Evolutionary conservation across 2,797 vertebrate genomes (phyloP).

Genomic region (Hydrolagus colliei): DNA sequence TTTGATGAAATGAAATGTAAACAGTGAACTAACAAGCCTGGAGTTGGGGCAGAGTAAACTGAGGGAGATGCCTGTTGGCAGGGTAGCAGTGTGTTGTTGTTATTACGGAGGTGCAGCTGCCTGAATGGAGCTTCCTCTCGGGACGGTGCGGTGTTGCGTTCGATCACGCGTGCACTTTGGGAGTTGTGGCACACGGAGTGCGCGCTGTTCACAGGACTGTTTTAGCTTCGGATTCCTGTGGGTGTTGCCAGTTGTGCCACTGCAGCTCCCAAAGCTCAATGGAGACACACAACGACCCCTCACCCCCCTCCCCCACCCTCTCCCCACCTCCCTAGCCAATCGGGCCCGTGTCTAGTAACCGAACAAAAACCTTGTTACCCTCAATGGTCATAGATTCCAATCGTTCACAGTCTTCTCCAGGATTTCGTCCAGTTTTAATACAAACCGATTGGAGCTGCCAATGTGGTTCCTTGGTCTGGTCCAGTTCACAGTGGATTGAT

Average conservation of each 20-base stretch:
- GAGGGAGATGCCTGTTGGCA: not conserved
- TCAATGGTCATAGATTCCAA: no score
- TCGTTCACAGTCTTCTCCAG: no score
- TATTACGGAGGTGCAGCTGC: not conserved
- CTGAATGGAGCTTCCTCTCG: not conserved
- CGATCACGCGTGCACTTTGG: not conserved
- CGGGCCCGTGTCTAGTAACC: no score
- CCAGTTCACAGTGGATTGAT: no score
- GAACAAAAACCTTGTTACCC: no score
- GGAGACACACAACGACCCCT: not conserved
- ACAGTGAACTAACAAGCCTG: no score
- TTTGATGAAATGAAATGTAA: no score
- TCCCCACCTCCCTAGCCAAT: no score
- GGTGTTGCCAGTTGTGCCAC: not conserved
- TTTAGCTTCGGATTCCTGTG: slow-evolving; percentile 8
- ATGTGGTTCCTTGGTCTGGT: no score
- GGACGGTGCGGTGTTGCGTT: not conserved
- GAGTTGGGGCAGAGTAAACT: not conserved
- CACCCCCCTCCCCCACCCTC: not conserved
- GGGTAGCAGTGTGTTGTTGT: not conserved
- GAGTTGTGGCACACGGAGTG: not conserved
- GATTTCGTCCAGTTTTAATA: no score
- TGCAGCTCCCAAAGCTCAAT: not conserved
- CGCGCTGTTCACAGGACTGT: not conserved
- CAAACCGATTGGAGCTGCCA: no score